A percentile compares a stretch with the other conserved stretches of the same genome.
These are phyloP conservation scores for Elachura formosa DNA, from an alignment of 2,113 vertebrate species.

Conservation along the genomic window DNA sequence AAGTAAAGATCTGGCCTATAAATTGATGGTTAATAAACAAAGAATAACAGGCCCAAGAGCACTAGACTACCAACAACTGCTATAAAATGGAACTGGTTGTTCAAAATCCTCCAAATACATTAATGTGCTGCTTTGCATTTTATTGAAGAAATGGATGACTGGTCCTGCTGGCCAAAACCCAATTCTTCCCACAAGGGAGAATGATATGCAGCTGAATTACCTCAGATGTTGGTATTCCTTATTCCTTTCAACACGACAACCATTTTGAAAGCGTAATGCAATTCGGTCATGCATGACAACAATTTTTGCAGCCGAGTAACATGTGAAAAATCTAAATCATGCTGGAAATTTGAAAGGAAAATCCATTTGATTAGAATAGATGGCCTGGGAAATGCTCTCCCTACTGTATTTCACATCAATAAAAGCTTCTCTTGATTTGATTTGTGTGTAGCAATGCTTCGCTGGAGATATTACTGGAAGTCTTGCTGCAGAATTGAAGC, in stretches of 20 bases:
- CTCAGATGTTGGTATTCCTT: neutral
- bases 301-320: neutral
- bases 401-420: neutral
- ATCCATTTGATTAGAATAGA: neutral
- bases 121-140: neutral
- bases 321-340: neutral
- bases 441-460: neutral
- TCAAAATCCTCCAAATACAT: neutral
- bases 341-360: neutral
- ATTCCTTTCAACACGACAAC: neutral
- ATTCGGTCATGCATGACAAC: neutral
- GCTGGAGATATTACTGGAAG: neutral
- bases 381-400: neutral
- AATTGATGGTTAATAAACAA: neutral
- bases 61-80: neutral
- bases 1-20: neutral
- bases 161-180: neutral
- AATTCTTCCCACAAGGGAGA: neutral
- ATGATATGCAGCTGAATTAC: neutral
- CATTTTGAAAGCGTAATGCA: neutral
- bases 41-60: neutral
- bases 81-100: neutral
- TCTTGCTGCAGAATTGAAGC: neutral
- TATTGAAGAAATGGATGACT: neutral
- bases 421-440: slow-evolving; percentile 18